phyloP scores from a whole-genome alignment of 2,113 vertebrate genomes.

The Motacilla tschutschensis region DNA sequence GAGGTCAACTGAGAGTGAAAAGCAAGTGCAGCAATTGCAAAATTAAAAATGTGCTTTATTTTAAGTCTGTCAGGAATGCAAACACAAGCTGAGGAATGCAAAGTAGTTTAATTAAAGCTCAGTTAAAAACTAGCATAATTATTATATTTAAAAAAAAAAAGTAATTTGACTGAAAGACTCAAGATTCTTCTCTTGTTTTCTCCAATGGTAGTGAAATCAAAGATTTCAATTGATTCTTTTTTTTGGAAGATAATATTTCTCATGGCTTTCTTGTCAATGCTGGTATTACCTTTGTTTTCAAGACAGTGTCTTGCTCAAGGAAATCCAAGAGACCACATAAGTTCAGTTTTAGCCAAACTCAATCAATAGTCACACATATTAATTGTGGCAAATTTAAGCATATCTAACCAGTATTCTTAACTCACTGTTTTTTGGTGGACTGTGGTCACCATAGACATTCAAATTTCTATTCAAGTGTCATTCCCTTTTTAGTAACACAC shows the following conservation, averaged over 20 bases:
- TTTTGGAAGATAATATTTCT: background rate
- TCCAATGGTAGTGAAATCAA: background rate
- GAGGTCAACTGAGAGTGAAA: constrained; percentile 9
- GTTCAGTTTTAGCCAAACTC: background rate
- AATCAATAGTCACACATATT: background rate
- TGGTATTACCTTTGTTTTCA: background rate
- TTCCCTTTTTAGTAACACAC: background rate
- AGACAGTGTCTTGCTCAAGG: background rate
- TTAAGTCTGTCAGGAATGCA: background rate
- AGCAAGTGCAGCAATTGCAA: background rate
- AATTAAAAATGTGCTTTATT: constrained; percentile 24
- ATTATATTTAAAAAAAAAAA: background rate
- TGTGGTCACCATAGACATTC: accelerated
- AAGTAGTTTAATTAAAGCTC: background rate
- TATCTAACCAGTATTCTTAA: background rate
- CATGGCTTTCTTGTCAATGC: background rate
- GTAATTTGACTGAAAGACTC: background rate
- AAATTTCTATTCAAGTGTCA: background rate
- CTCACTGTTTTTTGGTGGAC: accelerated
- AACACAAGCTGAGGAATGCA: background rate
- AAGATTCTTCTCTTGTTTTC: background rate
- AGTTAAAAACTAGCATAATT: background rate
- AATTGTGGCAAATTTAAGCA: background rate
- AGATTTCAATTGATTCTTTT: background rate
- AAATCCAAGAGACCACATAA: background rate